Base-by-base conservation (phyloP, 2,113 vertebrate species). In the Odontesthes bonariensis region DNA sequence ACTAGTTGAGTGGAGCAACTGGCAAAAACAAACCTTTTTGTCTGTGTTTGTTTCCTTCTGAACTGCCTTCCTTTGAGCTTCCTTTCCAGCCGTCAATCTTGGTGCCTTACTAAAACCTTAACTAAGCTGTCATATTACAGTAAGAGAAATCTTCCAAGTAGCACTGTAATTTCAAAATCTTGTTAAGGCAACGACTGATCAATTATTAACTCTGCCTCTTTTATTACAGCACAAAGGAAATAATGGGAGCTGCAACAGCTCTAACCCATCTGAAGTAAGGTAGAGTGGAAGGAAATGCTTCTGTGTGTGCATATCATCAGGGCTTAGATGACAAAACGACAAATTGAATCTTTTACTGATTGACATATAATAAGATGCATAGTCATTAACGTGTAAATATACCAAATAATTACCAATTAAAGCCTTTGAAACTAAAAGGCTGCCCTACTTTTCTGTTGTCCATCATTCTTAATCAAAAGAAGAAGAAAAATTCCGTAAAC, bases 11-110 rank as follows among this genome's bases (percentile, higher is more conserved):
- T 62, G 52, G 75, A 87, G 77, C 47, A 44, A 81, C 86, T 85
- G 79, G 84, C 86, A 89, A 84, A 86, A 84, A 82, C 86, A 87
- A 75, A 86, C 69, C 86, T 81, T 81, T 88, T 88, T 84, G 81
- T 88, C 69, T 88, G 74, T 78, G 74, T 83, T 89, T 91, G 77
- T 85, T 82, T 86, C 79, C 33, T 75, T 84, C 73, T 83, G 73
- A 85, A 86, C 72, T 74, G 4, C 22, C 35, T 73, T 83, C 47
- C 82, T 72, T 35, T 71, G 67, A 87, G 82, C 69, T n/a, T 79
- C 9, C 52, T 74, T 66, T 69, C 56, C 27, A 59, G 78, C 78
- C 65, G 73, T 62, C 63, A 58, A 83, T 75, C 79, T 76, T 1
- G n/a, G 69, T 47, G 71, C 72, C 66, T 68, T 22, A 8, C 58